Percentiles rank a stretch among this genome's conserved stretches.
Evolutionary conservation across 2,797 vertebrate species (phyloP).

Genomic region (Triplophysa bombifrons): DNA sequence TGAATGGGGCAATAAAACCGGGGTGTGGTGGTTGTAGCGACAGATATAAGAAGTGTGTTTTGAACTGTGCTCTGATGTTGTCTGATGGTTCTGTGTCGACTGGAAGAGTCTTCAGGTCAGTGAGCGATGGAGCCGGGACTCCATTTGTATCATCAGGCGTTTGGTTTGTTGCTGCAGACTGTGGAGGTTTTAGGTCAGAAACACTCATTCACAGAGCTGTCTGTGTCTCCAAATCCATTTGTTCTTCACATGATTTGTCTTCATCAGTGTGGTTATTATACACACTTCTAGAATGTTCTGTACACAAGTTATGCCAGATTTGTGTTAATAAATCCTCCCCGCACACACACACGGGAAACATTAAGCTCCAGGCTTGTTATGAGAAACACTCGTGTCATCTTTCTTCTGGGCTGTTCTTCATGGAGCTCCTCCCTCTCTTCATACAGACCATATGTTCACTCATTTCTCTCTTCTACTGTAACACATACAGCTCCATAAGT

Average conservation of each 20-base stretch:
- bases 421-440: slow-evolving; percentile 27
- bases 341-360: slow-evolving; percentile 8
- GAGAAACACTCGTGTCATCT: slow-evolving; percentile 16
- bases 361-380: neutral
- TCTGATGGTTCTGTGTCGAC: neutral
- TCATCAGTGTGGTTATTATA: neutral
- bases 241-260: too few species aligned
- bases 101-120: too few species aligned
- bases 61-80: neutral
- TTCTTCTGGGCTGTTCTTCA: slow-evolving; percentile 37
- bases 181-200: too few species aligned
- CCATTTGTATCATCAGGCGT: too few species aligned
- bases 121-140: too few species aligned
- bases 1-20: slow-evolving; percentile 53
- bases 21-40: slow-evolving; percentile 62
- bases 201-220: too few species aligned
- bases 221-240: too few species aligned
- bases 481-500: neutral
- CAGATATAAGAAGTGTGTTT: slow-evolving; percentile 20
- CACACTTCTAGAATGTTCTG: neutral
- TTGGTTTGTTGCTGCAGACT: too few species aligned
- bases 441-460: slow-evolving; percentile 67
- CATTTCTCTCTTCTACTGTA: slow-evolving; percentile 32
- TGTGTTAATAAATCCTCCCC: neutral
- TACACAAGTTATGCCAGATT: neutral